Conservation (phyloP, 2,113 vertebrate genomes). For the Macrotis lagotis region DNA sequence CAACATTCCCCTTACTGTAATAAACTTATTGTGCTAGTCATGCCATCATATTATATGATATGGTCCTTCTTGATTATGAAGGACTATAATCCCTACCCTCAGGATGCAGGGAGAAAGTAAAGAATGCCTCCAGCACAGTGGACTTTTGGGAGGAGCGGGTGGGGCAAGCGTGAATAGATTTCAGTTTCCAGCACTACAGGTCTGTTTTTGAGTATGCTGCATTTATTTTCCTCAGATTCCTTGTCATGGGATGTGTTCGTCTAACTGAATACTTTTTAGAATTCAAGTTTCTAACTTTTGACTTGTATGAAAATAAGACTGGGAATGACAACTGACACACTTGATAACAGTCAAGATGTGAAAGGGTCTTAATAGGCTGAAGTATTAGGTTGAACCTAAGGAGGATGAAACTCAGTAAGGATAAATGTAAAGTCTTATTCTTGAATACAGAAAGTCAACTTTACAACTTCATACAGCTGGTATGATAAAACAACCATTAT, state of each 20-base stretch:
- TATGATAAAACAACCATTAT: not conserved
- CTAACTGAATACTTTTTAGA: not conserved
- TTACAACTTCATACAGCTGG: not conserved
- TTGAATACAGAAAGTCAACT: not conserved
- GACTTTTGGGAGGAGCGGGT: not conserved
- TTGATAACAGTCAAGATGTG: not conserved
- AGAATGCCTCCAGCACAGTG: not conserved
- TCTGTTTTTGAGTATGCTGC: not conserved
- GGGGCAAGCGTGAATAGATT: not conserved
- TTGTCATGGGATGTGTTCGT: not conserved
- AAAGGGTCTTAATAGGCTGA: not conserved
- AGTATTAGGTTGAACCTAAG: not conserved
- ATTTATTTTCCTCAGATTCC: not conserved
- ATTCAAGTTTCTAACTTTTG: not conserved
- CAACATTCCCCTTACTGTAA: no score
- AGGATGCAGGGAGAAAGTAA: not conserved
- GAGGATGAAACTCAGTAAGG: not conserved
- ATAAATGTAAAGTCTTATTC: not conserved
- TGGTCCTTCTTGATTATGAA: no score
- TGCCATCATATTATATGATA: no score
- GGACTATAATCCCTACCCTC: no score
- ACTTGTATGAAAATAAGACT: not conserved
- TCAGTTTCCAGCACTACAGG: not conserved
- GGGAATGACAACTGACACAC: not conserved
- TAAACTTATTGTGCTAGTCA: no score